phyloP scores from a whole-genome alignment of 2,113 vertebrate genomes.

The Peromyscus leucopus region DNA sequence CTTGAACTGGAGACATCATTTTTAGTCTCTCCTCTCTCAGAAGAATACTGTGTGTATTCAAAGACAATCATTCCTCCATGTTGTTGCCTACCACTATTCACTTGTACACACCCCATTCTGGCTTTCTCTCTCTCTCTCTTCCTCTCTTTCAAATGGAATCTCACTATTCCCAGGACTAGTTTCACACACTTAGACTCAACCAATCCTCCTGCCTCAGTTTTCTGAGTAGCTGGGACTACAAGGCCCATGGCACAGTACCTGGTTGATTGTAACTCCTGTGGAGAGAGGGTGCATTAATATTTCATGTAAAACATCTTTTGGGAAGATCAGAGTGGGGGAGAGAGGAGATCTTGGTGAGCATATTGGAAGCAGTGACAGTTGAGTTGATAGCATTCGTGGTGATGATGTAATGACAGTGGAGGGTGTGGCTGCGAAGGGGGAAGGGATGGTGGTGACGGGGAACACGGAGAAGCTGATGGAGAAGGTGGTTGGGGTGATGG shows the following conservation, averaged over 20 bases:
- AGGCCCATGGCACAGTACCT: neutral
- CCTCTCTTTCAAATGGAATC: neutral
- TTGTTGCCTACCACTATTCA: neutral
- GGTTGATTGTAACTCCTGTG: neutral
- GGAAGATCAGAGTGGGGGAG: neutral
- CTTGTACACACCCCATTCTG: no score
- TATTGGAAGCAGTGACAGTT: neutral
- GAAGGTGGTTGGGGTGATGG: neutral
- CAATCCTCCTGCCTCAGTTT: neutral
- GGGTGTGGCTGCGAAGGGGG: neutral
- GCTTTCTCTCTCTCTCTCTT: neutral
- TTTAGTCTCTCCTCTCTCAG: slow-evolving; percentile 23
- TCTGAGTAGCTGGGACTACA: neutral
- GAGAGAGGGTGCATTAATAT: neutral
- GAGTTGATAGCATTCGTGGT: neutral
- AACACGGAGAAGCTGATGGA: neutral
- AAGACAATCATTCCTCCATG: neutral
- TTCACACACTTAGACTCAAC: neutral
- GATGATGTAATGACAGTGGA: neutral
- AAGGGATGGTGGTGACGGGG: neutral
- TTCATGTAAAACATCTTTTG: neutral
- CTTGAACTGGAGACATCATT: slow-evolving; percentile 4
- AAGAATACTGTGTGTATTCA: slow-evolving; percentile 22
- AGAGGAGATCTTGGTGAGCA: neutral
- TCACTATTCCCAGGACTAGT: neutral